These are phyloP conservation scores for Avahi laniger DNA, from an alignment of 2,797 vertebrate species.

Conservation along the genomic window DNA sequence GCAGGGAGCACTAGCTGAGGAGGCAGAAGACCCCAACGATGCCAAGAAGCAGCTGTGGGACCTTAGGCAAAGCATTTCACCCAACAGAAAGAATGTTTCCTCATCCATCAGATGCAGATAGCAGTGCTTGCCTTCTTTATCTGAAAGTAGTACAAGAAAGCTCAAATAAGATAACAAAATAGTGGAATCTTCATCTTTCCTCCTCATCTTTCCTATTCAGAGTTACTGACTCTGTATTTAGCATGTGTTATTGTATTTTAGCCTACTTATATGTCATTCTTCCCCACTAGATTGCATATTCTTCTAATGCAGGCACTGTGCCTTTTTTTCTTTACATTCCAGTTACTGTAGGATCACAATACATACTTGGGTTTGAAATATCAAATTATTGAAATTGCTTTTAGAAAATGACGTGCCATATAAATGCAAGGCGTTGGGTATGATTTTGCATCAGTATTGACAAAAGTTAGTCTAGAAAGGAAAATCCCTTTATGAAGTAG, in stretches of 20 bases:
- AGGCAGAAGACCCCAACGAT: neutral
- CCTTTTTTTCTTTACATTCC: neutral
- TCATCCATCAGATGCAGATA: neutral
- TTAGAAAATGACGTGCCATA: neutral
- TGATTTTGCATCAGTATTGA: neutral
- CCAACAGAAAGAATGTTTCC: neutral
- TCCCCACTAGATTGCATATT: neutral
- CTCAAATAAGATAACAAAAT: neutral
- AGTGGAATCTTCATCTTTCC: neutral
- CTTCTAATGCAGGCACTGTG: neutral
- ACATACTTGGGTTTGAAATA: neutral
- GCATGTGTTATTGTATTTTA: neutral
- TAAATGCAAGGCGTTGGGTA: neutral
- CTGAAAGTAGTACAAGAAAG: neutral
- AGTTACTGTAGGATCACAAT: neutral
- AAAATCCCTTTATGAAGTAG: neutral
- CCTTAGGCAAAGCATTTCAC: neutral
- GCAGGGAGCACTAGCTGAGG: neutral
- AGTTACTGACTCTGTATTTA: neutral
- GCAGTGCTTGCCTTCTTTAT: neutral
- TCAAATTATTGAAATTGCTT: neutral
- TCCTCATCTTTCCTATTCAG: neutral
- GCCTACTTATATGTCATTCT: neutral
- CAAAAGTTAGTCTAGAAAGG: neutral
- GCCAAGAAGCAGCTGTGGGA: neutral